Evolutionary conservation across 2,113 vertebrate species (phyloP).

Genomic region (Riparia riparia): DNA sequence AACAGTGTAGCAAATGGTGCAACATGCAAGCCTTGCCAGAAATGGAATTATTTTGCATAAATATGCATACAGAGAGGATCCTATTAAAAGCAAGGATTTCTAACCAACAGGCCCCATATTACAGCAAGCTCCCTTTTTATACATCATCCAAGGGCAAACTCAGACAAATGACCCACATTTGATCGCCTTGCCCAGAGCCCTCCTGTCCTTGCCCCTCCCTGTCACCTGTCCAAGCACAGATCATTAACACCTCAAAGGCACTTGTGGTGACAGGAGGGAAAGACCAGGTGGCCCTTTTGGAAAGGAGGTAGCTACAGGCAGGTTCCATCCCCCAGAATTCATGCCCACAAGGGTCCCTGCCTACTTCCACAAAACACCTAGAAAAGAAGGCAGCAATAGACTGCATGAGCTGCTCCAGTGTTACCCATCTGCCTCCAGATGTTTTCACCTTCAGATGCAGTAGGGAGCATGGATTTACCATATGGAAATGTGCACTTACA

Average conservation of each 20-base stretch:
- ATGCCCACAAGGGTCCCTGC: no score
- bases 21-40: not conserved
- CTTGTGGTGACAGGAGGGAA: not conserved
- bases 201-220: not conserved
- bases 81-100: not conserved
- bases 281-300: not conserved
- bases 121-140: not conserved
- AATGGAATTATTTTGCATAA: not conserved
- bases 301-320: not conserved
- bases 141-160: not conserved
- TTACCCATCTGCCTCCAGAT: not conserved
- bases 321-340: not conserved
- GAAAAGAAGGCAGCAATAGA: not conserved
- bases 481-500: not conserved
- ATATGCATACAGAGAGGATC: not conserved
- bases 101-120: not conserved
- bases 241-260: not conserved
- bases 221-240: not conserved
- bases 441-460: not conserved
- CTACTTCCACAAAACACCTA: not conserved
- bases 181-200: not conserved
- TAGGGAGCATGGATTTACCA: not conserved
- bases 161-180: not conserved
- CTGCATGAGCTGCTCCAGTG: not conserved
- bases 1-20: not conserved